Evolutionary conservation across 2,797 vertebrate species (phyloP).

Genomic region (Anolis apletophallus): DNA sequence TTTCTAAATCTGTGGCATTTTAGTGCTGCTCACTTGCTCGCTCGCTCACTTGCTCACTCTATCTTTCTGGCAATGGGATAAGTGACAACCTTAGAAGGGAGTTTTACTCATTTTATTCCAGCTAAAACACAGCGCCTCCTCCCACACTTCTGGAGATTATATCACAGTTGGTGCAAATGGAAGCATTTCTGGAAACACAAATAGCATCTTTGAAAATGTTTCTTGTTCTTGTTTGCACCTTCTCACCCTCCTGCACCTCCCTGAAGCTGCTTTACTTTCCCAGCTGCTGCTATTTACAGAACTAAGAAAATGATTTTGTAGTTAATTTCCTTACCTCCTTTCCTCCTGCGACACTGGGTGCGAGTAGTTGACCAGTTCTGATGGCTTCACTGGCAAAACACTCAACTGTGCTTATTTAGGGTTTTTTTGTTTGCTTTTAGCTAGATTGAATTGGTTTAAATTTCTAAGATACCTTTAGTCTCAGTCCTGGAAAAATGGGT

Average conservation of each 20-base stretch:
- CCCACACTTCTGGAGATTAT: neutral
- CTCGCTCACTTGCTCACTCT: too few species aligned
- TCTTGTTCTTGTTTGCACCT: too few species aligned
- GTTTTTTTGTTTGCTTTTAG: too few species aligned
- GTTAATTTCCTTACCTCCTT: neutral
- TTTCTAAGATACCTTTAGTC: too few species aligned
- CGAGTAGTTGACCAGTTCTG: neutral
- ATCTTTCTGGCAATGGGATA: too few species aligned
- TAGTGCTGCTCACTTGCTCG: too few species aligned
- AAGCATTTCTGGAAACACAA: neutral
- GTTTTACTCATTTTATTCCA: neutral
- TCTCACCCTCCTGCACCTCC: too few species aligned
- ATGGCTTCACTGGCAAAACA: neutral
- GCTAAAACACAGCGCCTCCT: neutral
- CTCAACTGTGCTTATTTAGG: neutral
- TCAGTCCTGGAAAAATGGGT: too few species aligned
- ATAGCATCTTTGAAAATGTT: neutral
- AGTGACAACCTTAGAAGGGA: too few species aligned
- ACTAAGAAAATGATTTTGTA: neutral
- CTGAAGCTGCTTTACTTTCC: neutral
- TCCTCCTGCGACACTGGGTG: neutral
- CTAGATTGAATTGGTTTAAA: too few species aligned
- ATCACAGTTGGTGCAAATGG: neutral
- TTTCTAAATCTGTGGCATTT: neutral
- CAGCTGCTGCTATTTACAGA: neutral